A percentile compares a stretch with the other conserved stretches of the same genome.
Conservation (phyloP, 2,797 vertebrate genomes). For the Harpagifer antarcticus region DNA sequence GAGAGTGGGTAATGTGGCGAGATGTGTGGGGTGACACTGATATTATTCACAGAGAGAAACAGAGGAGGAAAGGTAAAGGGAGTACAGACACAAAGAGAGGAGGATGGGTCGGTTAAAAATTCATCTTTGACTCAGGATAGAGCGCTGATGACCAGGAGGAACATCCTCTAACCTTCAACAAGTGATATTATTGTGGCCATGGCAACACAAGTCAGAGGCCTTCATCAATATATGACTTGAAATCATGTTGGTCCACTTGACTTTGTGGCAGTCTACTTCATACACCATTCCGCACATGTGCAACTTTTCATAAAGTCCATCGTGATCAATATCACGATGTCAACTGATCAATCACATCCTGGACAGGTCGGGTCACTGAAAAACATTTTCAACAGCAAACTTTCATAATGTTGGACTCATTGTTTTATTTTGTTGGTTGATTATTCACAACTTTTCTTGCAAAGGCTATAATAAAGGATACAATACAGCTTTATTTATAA, state of each 20-base stretch:
- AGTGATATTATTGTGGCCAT: background rate
- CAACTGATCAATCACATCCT: too few relatives aligned
- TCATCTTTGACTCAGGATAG: background rate
- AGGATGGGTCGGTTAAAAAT: background rate
- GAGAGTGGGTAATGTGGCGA: slow-evolving; percentile 42
- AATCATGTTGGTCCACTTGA: background rate
- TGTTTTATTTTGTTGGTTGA: too few relatives aligned
- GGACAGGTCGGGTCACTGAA: too few relatives aligned
- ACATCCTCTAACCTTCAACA: background rate
- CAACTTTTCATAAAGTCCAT: too few relatives aligned
- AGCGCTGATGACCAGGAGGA: background rate
- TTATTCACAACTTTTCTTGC: too few relatives aligned
- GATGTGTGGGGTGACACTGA: slow-evolving; percentile 28
- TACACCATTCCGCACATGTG: too few relatives aligned
- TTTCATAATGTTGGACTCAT: too few relatives aligned
- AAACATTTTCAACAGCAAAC: too few relatives aligned
- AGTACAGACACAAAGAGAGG: background rate
- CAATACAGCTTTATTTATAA: too few relatives aligned
- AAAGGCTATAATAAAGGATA: too few relatives aligned
- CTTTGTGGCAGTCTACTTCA: too few relatives aligned
- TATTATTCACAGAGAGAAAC: slow-evolving; percentile 39
- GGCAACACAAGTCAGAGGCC: background rate
- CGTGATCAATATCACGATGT: too few relatives aligned
- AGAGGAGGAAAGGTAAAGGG: background rate
- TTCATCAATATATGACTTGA: background rate